Evolutionary conservation across 2,888 invertebrate species (phyloP).

Genomic region (Invenusta paracnida): DNA sequence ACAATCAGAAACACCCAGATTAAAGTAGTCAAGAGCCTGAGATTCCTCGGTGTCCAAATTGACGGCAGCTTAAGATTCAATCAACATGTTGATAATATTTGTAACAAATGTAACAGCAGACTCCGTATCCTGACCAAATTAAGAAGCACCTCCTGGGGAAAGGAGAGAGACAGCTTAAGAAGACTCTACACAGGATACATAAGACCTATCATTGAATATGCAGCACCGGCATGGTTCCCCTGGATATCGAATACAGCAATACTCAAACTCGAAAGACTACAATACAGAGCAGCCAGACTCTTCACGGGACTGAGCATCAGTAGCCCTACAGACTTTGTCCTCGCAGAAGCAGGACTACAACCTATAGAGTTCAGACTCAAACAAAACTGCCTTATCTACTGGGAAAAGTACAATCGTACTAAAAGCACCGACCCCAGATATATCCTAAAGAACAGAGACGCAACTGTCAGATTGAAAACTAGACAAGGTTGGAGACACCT

Average conservation of each 20-base stretch:
- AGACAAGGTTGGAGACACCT: not conserved
- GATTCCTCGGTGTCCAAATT: not conserved
- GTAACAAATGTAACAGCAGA: not conserved
- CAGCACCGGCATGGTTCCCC: not conserved
- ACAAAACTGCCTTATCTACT: not conserved
- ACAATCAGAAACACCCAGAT: not conserved
- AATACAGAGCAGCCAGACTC: not conserved
- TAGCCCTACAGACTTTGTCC: not conserved
- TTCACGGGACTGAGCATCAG: not conserved
- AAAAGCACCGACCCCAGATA: not conserved
- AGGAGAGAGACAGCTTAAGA: not conserved
- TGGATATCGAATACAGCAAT: not conserved
- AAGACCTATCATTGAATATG: not conserved
- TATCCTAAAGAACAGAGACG: not conserved
- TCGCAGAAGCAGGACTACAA: not conserved
- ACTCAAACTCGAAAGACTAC: not conserved
- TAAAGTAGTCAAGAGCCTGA: not conserved
- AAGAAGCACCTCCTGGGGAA: not conserved
- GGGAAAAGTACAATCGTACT: not conserved
- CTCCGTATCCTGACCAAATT: not conserved
- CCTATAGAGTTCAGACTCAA: not conserved
- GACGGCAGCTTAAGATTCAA: not conserved
- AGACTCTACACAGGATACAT: not conserved
- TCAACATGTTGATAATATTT: not conserved
- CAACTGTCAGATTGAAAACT: not conserved